Percentiles rank a stretch among this genome's conserved stretches.
Evolutionary conservation across 2,888 invertebrate genomes (phyloP).

Genomic region (Calameuta filiformis): DNA sequence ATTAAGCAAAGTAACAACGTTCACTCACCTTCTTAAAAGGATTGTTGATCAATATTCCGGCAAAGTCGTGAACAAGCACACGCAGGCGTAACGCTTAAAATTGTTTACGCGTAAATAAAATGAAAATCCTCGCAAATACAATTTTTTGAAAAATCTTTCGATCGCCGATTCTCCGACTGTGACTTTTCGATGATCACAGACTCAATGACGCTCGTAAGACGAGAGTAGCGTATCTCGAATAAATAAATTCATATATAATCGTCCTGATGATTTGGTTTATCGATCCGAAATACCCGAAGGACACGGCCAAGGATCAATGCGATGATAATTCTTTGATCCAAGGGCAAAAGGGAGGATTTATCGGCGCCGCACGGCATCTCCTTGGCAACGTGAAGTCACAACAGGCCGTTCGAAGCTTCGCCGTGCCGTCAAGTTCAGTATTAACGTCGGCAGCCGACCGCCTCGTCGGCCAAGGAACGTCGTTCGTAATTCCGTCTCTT

Average conservation of each 20-base stretch:
- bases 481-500: not conserved
- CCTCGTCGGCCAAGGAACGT: not conserved
- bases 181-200: not conserved
- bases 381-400: conserved; percentile 44
- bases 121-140: not conserved
- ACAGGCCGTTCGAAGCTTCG: conserved; percentile 26
- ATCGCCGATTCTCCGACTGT: not conserved
- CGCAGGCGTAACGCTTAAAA: not conserved
- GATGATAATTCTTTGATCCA: not conserved
- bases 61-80: not conserved
- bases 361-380: conserved; percentile 27
- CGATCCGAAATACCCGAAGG: not conserved
- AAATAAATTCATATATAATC: not conserved
- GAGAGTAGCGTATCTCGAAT: not conserved
- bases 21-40: not conserved
- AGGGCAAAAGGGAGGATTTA: conserved; percentile 26
- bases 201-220: not conserved
- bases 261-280: not conserved
- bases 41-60: not conserved
- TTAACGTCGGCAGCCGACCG: not conserved
- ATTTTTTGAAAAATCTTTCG: not conserved
- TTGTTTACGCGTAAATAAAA: not conserved
- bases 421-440: not conserved
- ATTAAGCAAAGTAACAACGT: not conserved
- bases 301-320: not conserved